Evolutionary conservation across 2,797 vertebrate genomes (phyloP), one percentile per base, ranked within the genome.

Genomic region (Novumbra hubbsi): DNA sequence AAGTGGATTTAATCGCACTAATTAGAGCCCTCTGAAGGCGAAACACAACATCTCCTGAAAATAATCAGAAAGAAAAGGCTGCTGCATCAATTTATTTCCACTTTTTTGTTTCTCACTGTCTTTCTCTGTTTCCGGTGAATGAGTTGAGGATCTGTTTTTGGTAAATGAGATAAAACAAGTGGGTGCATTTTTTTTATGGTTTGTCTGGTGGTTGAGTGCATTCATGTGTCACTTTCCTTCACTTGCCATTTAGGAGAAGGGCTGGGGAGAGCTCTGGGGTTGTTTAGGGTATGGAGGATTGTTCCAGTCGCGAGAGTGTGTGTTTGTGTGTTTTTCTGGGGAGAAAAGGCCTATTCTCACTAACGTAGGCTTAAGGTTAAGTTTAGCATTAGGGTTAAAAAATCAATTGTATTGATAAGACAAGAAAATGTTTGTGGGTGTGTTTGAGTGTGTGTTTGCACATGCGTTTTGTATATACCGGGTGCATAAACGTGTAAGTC

Each of bases 1-100:
- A 83, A 92, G 92, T 92, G 93, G 93, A 93, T 94, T 94, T 94
- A 94, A 95, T 94, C 93, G 92, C 90, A 86, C 92, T 95, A 95
- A 95, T 94, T 95, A 94, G 92, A 93, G 91, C 89, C 81, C 91
- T 93, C 93, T 94, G 89, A 90, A 90, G 94, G 93, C 93, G 80
- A 90, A 92, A 94, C 86, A 89, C 89, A 91, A 90, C 91, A 92
- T 92, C 92, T 86, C 91, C 88, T 89, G 90, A 90, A 24, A 93
- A 93, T 92, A 93, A 94, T 93, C 90, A 89, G 90, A 85, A 88
- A 91, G 92, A 93, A 90, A 91, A 91, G 85, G 92, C 92, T 89
- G 94, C 93, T 90, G 86, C 85, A 93, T 84, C 85, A 89, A 94
- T 94, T 93, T 93, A 91, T 91, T 92, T 87, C 2, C 41, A 41